Percentiles rank a stretch among this genome's conserved stretches.
Conservation (phyloP, 2,888 invertebrate species). For the Xestia sexstrigata region DNA sequence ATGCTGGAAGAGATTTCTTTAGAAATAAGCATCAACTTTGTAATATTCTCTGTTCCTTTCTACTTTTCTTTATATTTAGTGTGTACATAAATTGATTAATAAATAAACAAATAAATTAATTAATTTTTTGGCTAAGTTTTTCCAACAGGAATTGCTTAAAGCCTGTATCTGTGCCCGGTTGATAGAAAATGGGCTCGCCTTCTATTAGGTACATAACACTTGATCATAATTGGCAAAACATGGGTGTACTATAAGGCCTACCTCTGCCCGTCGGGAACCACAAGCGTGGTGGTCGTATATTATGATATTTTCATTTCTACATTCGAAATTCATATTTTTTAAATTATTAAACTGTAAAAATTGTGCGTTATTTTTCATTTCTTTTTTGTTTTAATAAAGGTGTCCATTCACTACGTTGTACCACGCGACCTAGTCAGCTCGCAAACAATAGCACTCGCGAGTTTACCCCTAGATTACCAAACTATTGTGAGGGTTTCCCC, state of each 20-base stretch:
- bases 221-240: background rate
- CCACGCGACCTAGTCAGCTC: slow-evolving; percentile 49
- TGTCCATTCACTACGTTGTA: slow-evolving; percentile 44
- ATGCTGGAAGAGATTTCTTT: too few relatives aligned
- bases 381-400: slow-evolving; percentile 23
- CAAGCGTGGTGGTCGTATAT: background rate
- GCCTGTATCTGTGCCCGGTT: background rate
- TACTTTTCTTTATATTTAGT: too few relatives aligned
- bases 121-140: too few relatives aligned
- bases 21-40: too few relatives aligned
- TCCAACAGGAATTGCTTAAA: background rate
- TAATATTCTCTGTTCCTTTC: too few relatives aligned
- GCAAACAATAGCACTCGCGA: slow-evolving; percentile 74
- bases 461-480: slow-evolving; percentile 72
- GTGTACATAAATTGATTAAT: too few relatives aligned
- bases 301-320: background rate
- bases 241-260: background rate
- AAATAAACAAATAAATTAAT: too few relatives aligned
- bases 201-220: background rate
- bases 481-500: slow-evolving; percentile 60
- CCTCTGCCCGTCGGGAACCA: background rate
- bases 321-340: background rate
- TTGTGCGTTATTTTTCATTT: slow-evolving; percentile 7
- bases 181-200: background rate
- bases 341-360: background rate